Conservation (phyloP, 2,888 invertebrate species). For the Lordiphosa andalusiaca region DNA sequence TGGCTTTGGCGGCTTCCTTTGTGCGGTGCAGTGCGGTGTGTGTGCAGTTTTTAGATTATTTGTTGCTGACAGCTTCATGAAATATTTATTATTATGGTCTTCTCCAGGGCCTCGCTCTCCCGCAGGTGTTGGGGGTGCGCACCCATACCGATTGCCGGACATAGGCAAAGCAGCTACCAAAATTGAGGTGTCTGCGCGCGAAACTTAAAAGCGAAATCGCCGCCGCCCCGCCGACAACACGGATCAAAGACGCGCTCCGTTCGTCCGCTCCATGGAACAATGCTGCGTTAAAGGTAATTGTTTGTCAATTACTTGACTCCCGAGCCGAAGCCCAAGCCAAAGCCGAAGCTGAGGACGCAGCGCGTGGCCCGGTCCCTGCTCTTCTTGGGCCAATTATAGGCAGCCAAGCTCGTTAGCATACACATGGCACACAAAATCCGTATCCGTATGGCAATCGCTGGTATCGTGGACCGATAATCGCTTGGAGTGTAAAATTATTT, state of each 20-base stretch:
- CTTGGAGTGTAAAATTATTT: conserved; percentile 74
- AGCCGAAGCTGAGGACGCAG: conserved; percentile 22
- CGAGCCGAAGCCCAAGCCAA: conserved; percentile 45
- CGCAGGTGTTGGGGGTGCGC: conserved; percentile 48
- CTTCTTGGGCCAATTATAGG: conserved; percentile 62
- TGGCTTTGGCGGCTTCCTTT: conserved; percentile 58
- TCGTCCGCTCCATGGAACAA: conserved; percentile 50
- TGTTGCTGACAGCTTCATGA: conserved; percentile 77
- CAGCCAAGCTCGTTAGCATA: conserved; percentile 68
- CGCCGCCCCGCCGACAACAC: conserved; percentile 31
- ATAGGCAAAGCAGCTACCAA: conserved; percentile 74
- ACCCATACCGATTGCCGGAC: conserved; percentile 30
- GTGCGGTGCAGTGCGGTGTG: background rate
- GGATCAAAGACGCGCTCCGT: conserved; percentile 55
- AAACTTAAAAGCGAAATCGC: conserved; percentile 68
- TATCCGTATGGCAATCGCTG: conserved; percentile 71
- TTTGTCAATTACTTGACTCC: conserved; percentile 79
- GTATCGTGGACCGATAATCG: conserved; percentile 66
- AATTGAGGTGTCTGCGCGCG: conserved; percentile 67
- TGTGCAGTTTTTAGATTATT: conserved; percentile 72
- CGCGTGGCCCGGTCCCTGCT: conserved; percentile 47
- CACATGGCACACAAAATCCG: conserved; percentile 60
- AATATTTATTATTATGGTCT: conserved; percentile 73
- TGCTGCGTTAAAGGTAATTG: conserved; percentile 78
- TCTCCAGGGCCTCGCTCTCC: conserved; percentile 13